These are phyloP conservation scores for Drosophila neutralis DNA, from an alignment of 2,888 invertebrate species.

Conservation along the genomic window DNA sequence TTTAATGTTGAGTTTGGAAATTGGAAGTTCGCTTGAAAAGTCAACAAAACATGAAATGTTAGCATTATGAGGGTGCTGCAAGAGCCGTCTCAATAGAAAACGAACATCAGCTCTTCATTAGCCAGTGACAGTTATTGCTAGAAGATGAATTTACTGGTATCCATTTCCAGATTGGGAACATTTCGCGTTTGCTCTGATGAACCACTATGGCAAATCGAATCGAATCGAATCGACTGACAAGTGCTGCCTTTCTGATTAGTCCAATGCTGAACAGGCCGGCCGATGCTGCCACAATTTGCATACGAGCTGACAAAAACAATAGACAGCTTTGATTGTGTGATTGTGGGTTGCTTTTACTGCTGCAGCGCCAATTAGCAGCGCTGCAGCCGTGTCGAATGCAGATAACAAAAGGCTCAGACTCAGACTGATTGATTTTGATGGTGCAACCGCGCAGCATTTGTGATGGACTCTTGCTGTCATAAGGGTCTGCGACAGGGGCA, in stretches of 20 bases:
- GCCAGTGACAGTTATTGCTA: slow-evolving; percentile 33
- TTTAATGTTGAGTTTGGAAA: background rate
- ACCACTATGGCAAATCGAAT: slow-evolving; percentile 49
- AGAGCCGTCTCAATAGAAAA: background rate
- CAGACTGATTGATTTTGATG: slow-evolving; percentile 69
- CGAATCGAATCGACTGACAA: slow-evolving; percentile 73
- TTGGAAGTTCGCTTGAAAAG: background rate
- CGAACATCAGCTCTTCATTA: slow-evolving; percentile 14
- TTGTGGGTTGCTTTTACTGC: slow-evolving; percentile 5
- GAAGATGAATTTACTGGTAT: slow-evolving; percentile 17
- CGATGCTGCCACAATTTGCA: slow-evolving; percentile 55
- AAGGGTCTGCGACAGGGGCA: slow-evolving; percentile 42
- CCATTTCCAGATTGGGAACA: background rate
- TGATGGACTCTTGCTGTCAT: slow-evolving; percentile 43
- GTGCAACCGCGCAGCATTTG: slow-evolving; percentile 33
- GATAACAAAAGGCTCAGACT: slow-evolving; percentile 46
- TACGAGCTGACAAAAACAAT: slow-evolving; percentile 57
- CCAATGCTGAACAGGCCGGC: slow-evolving; percentile 8
- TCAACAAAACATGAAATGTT: background rate
- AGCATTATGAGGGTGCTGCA: slow-evolving; percentile 9
- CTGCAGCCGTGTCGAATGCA: slow-evolving; percentile 64
- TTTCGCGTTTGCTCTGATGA: slow-evolving; percentile 34
- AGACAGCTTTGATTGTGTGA: slow-evolving; percentile 51
- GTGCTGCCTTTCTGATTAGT: slow-evolving; percentile 48
- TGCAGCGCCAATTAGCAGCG: slow-evolving; percentile 64